A percentile compares a stretch with the other conserved stretches of the same genome.
These are phyloP conservation scores for Abrostola triplasia DNA, from an alignment of 2,888 invertebrate genomes.

Conservation along the genomic window DNA sequence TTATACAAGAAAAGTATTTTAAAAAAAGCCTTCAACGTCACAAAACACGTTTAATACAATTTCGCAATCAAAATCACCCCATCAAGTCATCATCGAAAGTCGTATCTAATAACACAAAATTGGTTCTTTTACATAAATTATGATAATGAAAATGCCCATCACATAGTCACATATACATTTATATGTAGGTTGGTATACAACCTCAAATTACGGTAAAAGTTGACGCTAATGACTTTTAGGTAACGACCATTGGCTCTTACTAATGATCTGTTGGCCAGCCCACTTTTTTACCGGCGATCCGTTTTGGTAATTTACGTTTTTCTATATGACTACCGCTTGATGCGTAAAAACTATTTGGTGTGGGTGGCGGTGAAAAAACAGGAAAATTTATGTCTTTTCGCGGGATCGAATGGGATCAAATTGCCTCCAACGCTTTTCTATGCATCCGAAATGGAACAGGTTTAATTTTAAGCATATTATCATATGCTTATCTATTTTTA, in stretches of 20 bases:
- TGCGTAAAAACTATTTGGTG: conserved; percentile 68
- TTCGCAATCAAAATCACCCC: conserved; percentile 66
- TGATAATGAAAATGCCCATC: conserved; percentile 72
- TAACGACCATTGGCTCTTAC: conserved; percentile 86
- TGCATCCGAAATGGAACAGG: neutral
- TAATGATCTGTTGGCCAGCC: conserved; percentile 83
- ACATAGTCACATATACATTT: conserved; percentile 50
- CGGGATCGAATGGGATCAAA: conserved; percentile 25
- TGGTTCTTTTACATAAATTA: conserved; percentile 82
- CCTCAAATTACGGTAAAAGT: conserved; percentile 86
- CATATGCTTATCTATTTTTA: neutral
- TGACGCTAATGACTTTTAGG: conserved; percentile 87
- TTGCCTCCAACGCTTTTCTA: conserved; percentile 22
- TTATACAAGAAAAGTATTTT: conserved; percentile 35
- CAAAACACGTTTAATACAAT: conserved; percentile 55
- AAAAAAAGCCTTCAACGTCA: conserved; percentile 53
- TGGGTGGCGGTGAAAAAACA: conserved; percentile 55
- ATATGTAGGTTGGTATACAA: conserved; percentile 63
- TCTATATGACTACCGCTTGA: conserved; percentile 73
- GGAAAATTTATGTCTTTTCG: conserved; percentile 54
- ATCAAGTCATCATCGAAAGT: conserved; percentile 71
- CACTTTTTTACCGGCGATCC: conserved; percentile 84
- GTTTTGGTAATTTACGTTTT: conserved; percentile 82
- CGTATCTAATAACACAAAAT: conserved; percentile 79
- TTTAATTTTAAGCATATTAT: conserved; percentile 32